A percentile compares a stretch with the other conserved stretches of the same genome.
Conservation (phyloP, 2,888 invertebrate genomes). For the Panzeria rudis region DNA sequence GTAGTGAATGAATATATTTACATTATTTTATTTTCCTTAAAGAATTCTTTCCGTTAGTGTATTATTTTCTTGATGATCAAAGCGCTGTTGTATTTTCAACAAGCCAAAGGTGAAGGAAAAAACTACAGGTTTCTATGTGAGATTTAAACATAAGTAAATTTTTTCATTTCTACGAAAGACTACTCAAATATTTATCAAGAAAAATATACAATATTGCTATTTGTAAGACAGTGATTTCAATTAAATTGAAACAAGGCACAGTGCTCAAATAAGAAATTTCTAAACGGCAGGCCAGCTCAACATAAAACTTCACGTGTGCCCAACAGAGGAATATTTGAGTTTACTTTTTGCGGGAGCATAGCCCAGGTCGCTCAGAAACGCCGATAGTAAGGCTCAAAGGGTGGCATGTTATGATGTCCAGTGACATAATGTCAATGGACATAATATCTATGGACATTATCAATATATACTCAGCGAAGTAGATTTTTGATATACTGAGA, state of each 20-base stretch:
- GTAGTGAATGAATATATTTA: too few species aligned
- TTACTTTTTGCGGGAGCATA: too few species aligned
- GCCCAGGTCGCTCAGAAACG: too few species aligned
- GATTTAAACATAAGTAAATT: background rate
- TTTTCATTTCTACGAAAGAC: background rate
- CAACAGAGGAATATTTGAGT: background rate
- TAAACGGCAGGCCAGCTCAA: too few species aligned
- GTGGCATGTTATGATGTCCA: too few species aligned
- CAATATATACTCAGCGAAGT: too few species aligned
- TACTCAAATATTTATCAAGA: background rate
- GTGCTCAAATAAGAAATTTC: too few species aligned
- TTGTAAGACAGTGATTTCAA: background rate
- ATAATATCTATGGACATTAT: too few species aligned
- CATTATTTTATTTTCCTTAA: background rate
- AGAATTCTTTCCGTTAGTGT: background rate
- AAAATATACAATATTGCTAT: background rate
- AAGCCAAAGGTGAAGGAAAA: background rate
- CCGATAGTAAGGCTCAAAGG: too few species aligned
- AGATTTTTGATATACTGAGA: too few species aligned
- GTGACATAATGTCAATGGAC: too few species aligned
- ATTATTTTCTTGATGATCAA: background rate
- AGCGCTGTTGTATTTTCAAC: background rate
- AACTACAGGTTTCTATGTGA: background rate
- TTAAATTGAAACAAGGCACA: background rate
- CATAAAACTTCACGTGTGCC: too few species aligned